These are phyloP conservation scores for Scalopus aquaticus DNA, from an alignment of 2,113 vertebrate genomes.

Conservation along the genomic window DNA sequence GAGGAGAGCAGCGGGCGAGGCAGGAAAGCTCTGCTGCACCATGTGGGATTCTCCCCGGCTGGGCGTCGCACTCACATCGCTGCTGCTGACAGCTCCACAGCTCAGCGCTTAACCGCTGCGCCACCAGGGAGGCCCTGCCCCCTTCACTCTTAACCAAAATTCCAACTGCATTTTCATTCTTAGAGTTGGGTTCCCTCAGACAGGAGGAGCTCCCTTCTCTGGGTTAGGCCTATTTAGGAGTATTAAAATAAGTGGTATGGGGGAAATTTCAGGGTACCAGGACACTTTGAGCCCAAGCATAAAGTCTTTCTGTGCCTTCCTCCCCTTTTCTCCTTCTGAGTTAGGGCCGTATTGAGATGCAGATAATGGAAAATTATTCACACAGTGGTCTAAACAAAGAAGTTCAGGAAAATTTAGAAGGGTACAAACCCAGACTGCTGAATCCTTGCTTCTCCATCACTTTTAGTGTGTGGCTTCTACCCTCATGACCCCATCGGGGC, in stretches of 20 bases:
- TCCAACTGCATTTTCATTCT: not conserved
- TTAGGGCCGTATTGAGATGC: not conserved
- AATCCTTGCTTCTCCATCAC: not conserved
- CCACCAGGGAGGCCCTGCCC: too few species aligned
- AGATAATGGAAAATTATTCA: not conserved
- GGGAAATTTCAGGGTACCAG: not conserved
- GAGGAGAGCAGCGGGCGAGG: too few species aligned
- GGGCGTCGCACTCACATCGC: too few species aligned
- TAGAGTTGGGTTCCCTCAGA: not conserved
- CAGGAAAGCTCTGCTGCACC: too few species aligned
- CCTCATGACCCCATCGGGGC: too few species aligned
- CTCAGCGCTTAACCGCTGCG: too few species aligned
- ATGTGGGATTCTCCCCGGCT: too few species aligned
- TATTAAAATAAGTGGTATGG: constrained; percentile 11
- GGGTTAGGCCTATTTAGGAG: not conserved
- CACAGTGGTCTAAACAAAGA: not conserved
- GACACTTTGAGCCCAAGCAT: not conserved
- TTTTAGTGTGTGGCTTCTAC: not conserved
- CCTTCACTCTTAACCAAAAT: not conserved
- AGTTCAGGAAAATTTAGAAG: not conserved
- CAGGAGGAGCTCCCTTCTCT: not conserved
- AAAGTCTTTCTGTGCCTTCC: not conserved
- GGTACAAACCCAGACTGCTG: not conserved
- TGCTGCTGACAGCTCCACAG: too few species aligned
- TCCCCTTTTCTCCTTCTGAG: not conserved